Percentiles rank a stretch among this genome's conserved stretches.
phyloP scores from a whole-genome alignment of 2,113 vertebrate genomes.

The Ibidorhyncha struthersii region DNA sequence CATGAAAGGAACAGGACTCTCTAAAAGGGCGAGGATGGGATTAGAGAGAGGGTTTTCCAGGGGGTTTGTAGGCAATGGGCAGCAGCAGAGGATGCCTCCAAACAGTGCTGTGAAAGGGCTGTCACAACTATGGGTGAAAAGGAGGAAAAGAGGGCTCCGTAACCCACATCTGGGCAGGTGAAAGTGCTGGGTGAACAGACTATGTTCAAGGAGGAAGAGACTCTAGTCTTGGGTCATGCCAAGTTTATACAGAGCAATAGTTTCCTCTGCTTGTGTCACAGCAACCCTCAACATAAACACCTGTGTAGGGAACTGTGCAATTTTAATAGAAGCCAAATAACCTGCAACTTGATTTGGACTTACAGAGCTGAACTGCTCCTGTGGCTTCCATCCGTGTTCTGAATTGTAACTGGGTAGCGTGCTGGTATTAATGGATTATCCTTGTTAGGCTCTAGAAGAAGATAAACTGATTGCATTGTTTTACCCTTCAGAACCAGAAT shows the following conservation, averaged over 20 bases:
- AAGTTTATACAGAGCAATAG: not conserved
- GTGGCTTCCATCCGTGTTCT: not conserved
- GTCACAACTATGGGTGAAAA: not conserved
- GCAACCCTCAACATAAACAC: not conserved
- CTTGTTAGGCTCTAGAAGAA: not conserved
- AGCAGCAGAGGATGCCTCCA: not conserved
- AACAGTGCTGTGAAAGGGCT: not conserved
- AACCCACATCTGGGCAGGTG: not conserved
- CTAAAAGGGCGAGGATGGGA: not conserved
- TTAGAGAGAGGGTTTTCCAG: not conserved
- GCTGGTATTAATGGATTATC: constrained; percentile 8
- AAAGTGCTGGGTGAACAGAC: not conserved
- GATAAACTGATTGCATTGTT: constrained; percentile 12
- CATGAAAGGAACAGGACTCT: not conserved
- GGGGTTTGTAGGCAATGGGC: not conserved
- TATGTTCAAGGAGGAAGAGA: not conserved
- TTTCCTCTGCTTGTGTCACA: not conserved
- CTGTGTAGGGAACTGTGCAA: not conserved
- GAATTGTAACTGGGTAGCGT: not conserved
- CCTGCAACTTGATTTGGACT: not conserved
- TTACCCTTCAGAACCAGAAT: not conserved
- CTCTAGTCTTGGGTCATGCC: not conserved
- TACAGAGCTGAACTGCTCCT: not conserved
- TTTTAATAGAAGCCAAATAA: not conserved
- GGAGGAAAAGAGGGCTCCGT: not conserved